Base-by-base conservation (phyloP, 2,113 vertebrate species). In the Desmodus rotundus region DNA sequence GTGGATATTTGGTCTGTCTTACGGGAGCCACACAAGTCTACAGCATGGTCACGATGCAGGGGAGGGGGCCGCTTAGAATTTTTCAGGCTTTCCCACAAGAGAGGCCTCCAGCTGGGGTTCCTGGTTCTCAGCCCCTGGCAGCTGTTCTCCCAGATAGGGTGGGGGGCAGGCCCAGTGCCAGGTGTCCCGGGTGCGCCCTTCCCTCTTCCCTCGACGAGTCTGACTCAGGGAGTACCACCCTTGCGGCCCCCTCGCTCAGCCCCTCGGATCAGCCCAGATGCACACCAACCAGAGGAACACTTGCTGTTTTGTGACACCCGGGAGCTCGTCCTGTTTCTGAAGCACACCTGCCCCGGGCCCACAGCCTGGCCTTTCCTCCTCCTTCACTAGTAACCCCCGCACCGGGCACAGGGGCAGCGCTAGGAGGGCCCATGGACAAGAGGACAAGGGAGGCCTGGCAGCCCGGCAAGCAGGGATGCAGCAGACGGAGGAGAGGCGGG, bases 141-240 rank as follows among this genome's bases (percentile, higher is more conserved):
- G 16, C n/a, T 7, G 0, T 17, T 2, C 0, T 8, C n/a, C 65
- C 43, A 43, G 26, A n/a, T 19, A 1, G 3, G 28, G 43, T 17
- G 26, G 28, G n/a, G 43, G 12, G 15, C 17, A 4, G 31, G 11
- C 61, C 61, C 61, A 14, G 31, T 8, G 5, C 83, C 74, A 12
- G 4, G 54, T 14, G 10, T 5, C 43, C 13, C 5, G 31, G 16
- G 73, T 3, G 1, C 9, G n/a, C n/a, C n/a, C n/a, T n/a, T n/a
- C n/a, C 19, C 33, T 52, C 31, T 33, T 13, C 45, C 67, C 12
- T 31, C n/a, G 3, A 2, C 0, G 28, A 43, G 17, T 31, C 67
- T 63, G 13, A 5, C 45, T 43, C 56, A 3, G 26, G 9, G 38
- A 3, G 22, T 16, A 3, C 41, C 3, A 3, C 31, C 43, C 43